Evolutionary conservation across 2,888 invertebrate species (phyloP).

Genomic region (Philopedon plagiatum): DNA sequence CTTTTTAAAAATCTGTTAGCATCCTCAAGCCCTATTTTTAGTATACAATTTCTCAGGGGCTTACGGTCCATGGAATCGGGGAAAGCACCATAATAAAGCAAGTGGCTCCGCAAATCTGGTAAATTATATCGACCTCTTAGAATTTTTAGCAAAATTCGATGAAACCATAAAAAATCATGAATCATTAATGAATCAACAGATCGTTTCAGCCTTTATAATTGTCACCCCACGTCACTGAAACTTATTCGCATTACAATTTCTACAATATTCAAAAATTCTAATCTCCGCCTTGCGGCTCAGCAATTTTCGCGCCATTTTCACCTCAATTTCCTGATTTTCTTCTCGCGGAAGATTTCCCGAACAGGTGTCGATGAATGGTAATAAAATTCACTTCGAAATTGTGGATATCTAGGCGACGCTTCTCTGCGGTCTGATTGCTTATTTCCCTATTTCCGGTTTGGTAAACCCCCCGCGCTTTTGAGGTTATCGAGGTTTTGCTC

Average conservation of each 20-base stretch:
- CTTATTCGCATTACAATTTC: not conserved
- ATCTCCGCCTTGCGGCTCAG: not conserved
- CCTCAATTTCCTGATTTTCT: constrained; percentile 27
- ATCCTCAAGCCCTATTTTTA: too few relatives aligned
- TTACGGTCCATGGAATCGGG: too few relatives aligned
- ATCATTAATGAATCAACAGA: too few relatives aligned
- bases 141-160: too few relatives aligned
- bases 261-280: not conserved
- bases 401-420: constrained; percentile 26
- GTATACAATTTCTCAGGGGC: too few relatives aligned
- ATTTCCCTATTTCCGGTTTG: constrained; percentile 33
- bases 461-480: constrained; percentile 21
- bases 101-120: too few relatives aligned
- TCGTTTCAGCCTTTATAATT: too few relatives aligned
- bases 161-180: too few relatives aligned
- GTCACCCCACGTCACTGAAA: too few relatives aligned
- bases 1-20: too few relatives aligned
- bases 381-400: constrained; percentile 22
- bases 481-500: constrained; percentile 21
- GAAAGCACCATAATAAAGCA: too few relatives aligned
- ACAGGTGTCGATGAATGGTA: constrained; percentile 32
- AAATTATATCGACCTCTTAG: too few relatives aligned
- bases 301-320: constrained; percentile 15
- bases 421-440: constrained; percentile 29
- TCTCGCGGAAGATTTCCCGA: constrained; percentile 20